A percentile compares a stretch with the other conserved stretches of the same genome.
Evolutionary conservation across 2,888 invertebrate species (phyloP).

Genomic region (Polydrusus tereticollis): DNA sequence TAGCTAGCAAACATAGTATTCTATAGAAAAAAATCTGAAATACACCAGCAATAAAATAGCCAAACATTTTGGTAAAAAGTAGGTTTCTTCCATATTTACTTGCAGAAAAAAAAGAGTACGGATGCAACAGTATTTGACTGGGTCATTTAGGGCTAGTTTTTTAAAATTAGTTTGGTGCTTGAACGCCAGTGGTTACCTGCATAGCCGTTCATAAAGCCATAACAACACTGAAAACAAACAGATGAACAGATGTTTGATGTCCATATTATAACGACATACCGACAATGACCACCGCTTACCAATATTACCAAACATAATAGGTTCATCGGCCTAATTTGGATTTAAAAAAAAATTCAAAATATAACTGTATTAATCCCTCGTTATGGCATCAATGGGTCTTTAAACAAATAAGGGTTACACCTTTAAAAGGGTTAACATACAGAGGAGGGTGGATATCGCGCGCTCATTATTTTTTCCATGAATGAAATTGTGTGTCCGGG

Average conservation of each 20-base stretch:
- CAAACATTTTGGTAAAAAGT: too few species aligned
- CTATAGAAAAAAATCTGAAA: too few species aligned
- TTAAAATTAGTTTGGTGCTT: too few species aligned
- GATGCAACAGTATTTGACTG: too few species aligned
- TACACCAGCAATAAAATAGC: too few species aligned
- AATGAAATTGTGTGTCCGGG: slow-evolving; percentile 23
- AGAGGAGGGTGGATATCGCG: slow-evolving; percentile 18
- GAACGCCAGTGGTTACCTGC: too few species aligned
- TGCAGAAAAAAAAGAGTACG: too few species aligned
- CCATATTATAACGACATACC: background rate
- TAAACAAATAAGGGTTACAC: slow-evolving; percentile 28
- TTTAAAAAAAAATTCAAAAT: slow-evolving; percentile 1
- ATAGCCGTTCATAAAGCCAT: too few species aligned
- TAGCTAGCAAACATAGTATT: too few species aligned
- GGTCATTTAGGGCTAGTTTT: too few species aligned
- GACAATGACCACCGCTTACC: background rate
- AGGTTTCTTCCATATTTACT: too few species aligned
- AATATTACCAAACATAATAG: background rate
- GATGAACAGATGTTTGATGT: background rate
- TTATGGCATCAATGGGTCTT: slow-evolving; percentile 26
- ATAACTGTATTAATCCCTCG: slow-evolving; percentile 28
- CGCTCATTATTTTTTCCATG: slow-evolving; percentile 25
- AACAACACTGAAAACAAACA: too few species aligned
- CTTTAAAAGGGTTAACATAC: slow-evolving; percentile 22
- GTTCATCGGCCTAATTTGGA: slow-evolving; percentile 20